Conservation (phyloP, 2,888 invertebrate species). For the Drosophila falleni region DNA sequence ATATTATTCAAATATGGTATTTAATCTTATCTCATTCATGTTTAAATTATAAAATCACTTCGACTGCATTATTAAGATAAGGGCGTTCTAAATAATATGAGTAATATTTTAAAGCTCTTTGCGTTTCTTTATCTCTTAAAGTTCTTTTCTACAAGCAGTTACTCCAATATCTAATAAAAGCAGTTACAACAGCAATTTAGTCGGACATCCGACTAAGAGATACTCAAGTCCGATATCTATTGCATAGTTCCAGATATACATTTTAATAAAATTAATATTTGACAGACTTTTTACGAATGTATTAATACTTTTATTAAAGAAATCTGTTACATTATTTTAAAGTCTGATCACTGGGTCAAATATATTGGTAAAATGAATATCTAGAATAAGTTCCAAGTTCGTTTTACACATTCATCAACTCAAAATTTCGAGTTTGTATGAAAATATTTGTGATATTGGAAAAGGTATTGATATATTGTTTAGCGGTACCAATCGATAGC, state of each 20-base stretch:
- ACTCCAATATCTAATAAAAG: neutral
- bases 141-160: neutral
- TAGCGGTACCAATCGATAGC: slow-evolving; percentile 30
- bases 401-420: too few relatives aligned
- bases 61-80: neutral
- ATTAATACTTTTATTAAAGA: neutral
- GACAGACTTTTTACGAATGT: neutral
- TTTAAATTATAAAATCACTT: slow-evolving; percentile 9
- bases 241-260: neutral
- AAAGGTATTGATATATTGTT: neutral
- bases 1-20: neutral
- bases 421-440: too few relatives aligned
- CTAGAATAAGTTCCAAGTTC: too few relatives aligned
- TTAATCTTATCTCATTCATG: slow-evolving; percentile 16
- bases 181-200: neutral
- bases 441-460: neutral
- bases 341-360: neutral
- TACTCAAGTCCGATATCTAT: neutral
- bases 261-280: neutral
- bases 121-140: neutral
- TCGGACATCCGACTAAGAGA: slow-evolving; percentile 6
- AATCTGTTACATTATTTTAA: too few relatives aligned
- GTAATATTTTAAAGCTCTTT: neutral
- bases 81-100: neutral
- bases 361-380: too few relatives aligned